These are phyloP conservation scores for Tetrax tetrax DNA, from an alignment of 2,113 vertebrate genomes.

Conservation along the genomic window DNA sequence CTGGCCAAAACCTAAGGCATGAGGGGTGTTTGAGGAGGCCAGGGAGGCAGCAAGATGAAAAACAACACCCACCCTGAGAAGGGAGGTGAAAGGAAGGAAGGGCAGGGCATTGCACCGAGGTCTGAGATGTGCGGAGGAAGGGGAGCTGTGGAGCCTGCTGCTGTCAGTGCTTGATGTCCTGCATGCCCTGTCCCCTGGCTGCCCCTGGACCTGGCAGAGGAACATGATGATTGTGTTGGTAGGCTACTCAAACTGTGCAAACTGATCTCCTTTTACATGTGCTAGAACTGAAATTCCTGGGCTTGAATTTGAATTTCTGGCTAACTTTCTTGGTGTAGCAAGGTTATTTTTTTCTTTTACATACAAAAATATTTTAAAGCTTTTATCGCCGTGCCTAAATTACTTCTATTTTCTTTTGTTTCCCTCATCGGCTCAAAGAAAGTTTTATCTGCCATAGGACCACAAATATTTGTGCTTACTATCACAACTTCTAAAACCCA, in stretches of 20 bases:
- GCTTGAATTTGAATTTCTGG: not conserved
- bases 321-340: not conserved
- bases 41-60: not conserved
- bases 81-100: not conserved
- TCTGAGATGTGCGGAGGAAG: not conserved
- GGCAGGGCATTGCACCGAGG: not conserved
- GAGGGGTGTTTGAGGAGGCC: not conserved
- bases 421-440: not conserved
- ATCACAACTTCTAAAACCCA: not conserved
- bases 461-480: not conserved
- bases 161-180: not conserved
- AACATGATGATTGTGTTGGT: not conserved
- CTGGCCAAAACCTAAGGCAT: not conserved
- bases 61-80: not conserved
- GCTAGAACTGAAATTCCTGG: not conserved
- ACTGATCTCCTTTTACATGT: not conserved
- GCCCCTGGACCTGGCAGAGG: not conserved
- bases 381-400: not conserved
- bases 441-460: not conserved
- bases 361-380: not conserved
- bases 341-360: not conserved
- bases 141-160: not conserved
- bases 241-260: not conserved
- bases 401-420: rapidly evolving
- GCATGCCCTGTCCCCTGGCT: not conserved